Conservation (phyloP, 2,113 vertebrate genomes). For the Stegostoma tigrinum region DNA sequence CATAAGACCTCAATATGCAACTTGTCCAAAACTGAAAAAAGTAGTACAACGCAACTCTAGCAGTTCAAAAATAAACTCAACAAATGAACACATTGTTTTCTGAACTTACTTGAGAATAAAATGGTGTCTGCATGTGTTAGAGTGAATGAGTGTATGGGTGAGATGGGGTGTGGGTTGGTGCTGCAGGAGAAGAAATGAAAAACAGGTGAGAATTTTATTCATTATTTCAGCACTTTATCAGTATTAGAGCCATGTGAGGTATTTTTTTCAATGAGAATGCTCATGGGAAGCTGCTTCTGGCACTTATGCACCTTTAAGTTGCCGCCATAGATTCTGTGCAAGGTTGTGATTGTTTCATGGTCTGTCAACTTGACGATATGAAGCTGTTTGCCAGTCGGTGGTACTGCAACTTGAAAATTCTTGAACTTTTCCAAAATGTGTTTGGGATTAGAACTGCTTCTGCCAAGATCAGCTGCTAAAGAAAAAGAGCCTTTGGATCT, state of each 20-base stretch:
- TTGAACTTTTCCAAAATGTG: background rate
- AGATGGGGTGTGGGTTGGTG: too few species aligned
- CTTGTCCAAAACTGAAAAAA: background rate
- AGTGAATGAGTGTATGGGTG: too few species aligned
- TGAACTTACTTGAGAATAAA: background rate
- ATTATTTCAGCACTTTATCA: background rate
- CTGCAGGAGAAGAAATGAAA: too few species aligned
- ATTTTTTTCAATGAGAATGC: background rate
- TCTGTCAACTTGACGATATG: background rate
- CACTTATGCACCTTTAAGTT: background rate
- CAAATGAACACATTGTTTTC: background rate
- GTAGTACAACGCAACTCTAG: background rate
- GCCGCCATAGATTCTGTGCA: background rate
- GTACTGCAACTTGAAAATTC: background rate
- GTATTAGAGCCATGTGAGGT: background rate
- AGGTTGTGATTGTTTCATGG: background rate
- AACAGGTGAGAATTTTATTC: background rate
- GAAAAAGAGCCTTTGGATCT: too few species aligned
- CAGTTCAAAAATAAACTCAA: background rate
- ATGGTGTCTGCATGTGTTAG: background rate
- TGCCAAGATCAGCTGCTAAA: background rate
- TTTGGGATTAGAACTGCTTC: background rate
- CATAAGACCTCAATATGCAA: background rate
- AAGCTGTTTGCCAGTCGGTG: background rate
- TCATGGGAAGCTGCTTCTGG: background rate